Evolutionary conservation across 2,113 vertebrate genomes (phyloP).

Genomic region (Ginglymostoma cirratum): DNA sequence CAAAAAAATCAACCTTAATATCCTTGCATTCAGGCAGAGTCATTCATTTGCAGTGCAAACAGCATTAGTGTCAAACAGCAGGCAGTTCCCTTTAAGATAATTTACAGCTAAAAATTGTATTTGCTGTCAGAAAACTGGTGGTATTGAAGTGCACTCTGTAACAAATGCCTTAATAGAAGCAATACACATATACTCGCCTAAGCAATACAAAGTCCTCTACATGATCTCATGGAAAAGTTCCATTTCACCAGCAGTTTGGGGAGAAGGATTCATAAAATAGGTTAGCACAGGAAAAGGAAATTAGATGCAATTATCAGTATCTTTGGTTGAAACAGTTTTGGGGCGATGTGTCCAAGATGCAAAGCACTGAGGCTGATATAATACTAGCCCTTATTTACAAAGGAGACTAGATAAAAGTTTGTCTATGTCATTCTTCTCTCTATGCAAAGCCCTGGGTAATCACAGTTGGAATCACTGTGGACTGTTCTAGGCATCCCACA

Average conservation of each 20-base stretch:
- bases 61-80: constrained; percentile 24
- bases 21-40: background rate
- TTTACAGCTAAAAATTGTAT: constrained; percentile 24
- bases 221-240: background rate
- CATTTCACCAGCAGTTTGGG: background rate
- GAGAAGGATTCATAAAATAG: background rate
- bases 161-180: background rate
- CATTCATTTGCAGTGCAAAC: constrained; percentile 3
- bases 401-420: no score
- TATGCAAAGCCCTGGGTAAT: background rate
- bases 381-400: no score
- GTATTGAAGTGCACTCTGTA: background rate
- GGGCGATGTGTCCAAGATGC: background rate
- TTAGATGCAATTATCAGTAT: background rate
- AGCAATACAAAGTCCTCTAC: background rate
- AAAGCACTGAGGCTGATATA: background rate
- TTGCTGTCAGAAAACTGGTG: constrained; percentile 13
- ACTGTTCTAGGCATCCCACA: background rate
- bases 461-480: background rate
- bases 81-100: constrained; percentile 18
- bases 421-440: background rate
- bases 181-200: background rate
- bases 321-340: background rate
- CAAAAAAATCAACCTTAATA: background rate
- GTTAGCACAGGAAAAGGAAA: background rate